Conservation (phyloP, 2,888 invertebrate species). For the Proisotoma minuta region DNA sequence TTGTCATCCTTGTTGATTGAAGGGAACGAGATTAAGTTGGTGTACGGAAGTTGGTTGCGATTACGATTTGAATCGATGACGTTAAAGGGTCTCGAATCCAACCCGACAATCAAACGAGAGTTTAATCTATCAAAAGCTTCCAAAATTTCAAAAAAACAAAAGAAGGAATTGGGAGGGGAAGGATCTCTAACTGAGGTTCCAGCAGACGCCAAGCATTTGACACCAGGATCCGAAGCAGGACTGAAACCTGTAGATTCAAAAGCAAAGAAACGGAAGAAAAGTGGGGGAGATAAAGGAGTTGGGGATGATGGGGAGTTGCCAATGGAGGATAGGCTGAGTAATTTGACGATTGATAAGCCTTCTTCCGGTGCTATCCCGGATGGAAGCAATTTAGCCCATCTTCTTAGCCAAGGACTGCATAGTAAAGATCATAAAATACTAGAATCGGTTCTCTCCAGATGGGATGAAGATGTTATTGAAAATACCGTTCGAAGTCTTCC, state of each 20-base stretch:
- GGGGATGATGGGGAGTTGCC: slow-evolving; percentile 58
- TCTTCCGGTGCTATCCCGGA: slow-evolving; percentile 55
- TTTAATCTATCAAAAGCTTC: slow-evolving; percentile 42
- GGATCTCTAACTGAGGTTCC: slow-evolving; percentile 48
- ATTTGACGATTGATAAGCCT: slow-evolving; percentile 64
- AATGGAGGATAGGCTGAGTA: slow-evolving; percentile 76
- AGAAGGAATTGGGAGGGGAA: neutral
- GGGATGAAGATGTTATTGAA: slow-evolving; percentile 63
- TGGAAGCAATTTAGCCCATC: slow-evolving; percentile 70
- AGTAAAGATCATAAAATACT: slow-evolving; percentile 74
- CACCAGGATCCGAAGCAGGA: slow-evolving; percentile 50
- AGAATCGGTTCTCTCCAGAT: slow-evolving; percentile 64
- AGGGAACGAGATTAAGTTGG: slow-evolving; percentile 54
- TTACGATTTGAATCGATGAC: slow-evolving; percentile 61
- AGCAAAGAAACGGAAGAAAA: slow-evolving; percentile 51
- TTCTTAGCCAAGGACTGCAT: slow-evolving; percentile 74
- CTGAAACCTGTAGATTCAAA: slow-evolving; percentile 37
- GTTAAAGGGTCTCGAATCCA: slow-evolving; percentile 51
- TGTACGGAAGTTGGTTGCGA: slow-evolving; percentile 58
- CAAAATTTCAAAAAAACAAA: slow-evolving; percentile 5
- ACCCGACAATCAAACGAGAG: slow-evolving; percentile 55
- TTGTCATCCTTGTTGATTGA: slow-evolving; percentile 50
- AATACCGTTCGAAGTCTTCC: slow-evolving; percentile 73
- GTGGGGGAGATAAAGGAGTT: slow-evolving; percentile 47
- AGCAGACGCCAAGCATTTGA: slow-evolving; percentile 55